Percentiles rank a stretch among this genome's conserved stretches.
These are phyloP conservation scores for Drosophila prosaltans DNA, from an alignment of 1,140 invertebrate genomes.

Conservation along the genomic window DNA sequence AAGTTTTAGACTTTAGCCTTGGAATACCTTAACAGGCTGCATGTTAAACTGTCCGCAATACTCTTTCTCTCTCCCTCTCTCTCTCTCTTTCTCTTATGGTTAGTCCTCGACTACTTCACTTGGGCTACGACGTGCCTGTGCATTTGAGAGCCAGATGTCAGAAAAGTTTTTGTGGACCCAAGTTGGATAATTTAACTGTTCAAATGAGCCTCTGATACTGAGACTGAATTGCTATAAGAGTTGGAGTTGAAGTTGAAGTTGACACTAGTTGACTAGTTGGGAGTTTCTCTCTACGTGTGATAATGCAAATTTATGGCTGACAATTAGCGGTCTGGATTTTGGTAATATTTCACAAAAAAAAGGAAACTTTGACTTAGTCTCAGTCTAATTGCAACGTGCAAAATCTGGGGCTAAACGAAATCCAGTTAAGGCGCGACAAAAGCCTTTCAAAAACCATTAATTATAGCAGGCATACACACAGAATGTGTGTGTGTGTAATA, in stretches of 20 bases:
- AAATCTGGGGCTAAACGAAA: slow-evolving; percentile 28
- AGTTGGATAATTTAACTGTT: slow-evolving; percentile 73
- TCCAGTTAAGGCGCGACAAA: slow-evolving; percentile 20
- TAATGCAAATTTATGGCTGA: slow-evolving; percentile 80
- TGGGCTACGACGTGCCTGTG: slow-evolving; percentile 68
- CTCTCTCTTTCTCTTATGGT: too few species aligned
- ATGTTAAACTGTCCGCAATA: slow-evolving; percentile 63
- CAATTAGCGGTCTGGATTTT: slow-evolving; percentile 70
- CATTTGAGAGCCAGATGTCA: slow-evolving; percentile 51
- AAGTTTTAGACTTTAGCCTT: slow-evolving; percentile 42
- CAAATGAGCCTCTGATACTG: slow-evolving; percentile 15
- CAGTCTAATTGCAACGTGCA: slow-evolving; percentile 66
- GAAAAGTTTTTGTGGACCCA: slow-evolving; percentile 23
- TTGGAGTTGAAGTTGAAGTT: slow-evolving; percentile 16
- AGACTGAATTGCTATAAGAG: neutral
- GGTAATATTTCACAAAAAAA: slow-evolving; percentile 59
- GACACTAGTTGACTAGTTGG: slow-evolving; percentile 27
- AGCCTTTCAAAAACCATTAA: slow-evolving; percentile 21
- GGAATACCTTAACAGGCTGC: slow-evolving; percentile 63
- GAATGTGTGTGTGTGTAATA: neutral
- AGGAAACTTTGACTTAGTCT: slow-evolving; percentile 58
- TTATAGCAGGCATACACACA: slow-evolving; percentile 23
- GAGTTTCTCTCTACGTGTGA: slow-evolving; percentile 59
- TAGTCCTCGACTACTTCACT: slow-evolving; percentile 13
- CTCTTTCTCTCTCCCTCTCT: neutral